Base-by-base conservation (phyloP, 2,888 invertebrate species). In the Lingula anatina region DNA sequence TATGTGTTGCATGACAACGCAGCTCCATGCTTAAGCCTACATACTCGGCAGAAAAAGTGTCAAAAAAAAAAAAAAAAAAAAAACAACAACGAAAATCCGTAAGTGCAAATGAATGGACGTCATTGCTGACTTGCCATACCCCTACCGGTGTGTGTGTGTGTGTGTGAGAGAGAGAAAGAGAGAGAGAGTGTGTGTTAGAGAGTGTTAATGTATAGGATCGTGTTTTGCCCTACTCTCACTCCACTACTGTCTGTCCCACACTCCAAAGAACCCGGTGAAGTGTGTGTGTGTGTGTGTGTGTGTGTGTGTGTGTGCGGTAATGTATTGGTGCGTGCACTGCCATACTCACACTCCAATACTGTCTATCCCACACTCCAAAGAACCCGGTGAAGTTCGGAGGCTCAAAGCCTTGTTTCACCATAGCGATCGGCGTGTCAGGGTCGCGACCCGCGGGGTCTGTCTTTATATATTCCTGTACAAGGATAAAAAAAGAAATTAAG, bases 361-460 rank as follows among this genome's bases (percentile, higher is more conserved):
- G 83, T 50, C 83, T 81, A 72, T 90, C 87, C 95, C 95, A 95
- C 50, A 82, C 83, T 1, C 89, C 88, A 76, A 95, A 95, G 79
- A 90, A 89, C 53, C 94, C 94, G 45, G 87, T 89, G 75, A 94
- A 95, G 39, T 87, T 89, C 31, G 91, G 89, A 0, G 94, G 92
- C 75, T 96, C 95, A 47, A 82, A 82, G 44, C 88, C 87, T 78
- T 95, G 94, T 65, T 85, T 86, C 47, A 94, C 81, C 43, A 86
- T 82, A 35, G 88, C 83, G 55, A 94, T 83, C 1, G 90, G 86
- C 0, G 88, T 89, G 21, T 84, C 81, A 2, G 48, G 39, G 65
- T 89, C 87, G 52, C 93, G 82, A 18, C 86, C 86, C 20, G 88
- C 85, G 2, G 92, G 90, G 78, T 93, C 90, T 80, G 78, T 65